phyloP scores from a whole-genome alignment of 2,797 vertebrate genomes.

The Chloroceryle amazona region DNA sequence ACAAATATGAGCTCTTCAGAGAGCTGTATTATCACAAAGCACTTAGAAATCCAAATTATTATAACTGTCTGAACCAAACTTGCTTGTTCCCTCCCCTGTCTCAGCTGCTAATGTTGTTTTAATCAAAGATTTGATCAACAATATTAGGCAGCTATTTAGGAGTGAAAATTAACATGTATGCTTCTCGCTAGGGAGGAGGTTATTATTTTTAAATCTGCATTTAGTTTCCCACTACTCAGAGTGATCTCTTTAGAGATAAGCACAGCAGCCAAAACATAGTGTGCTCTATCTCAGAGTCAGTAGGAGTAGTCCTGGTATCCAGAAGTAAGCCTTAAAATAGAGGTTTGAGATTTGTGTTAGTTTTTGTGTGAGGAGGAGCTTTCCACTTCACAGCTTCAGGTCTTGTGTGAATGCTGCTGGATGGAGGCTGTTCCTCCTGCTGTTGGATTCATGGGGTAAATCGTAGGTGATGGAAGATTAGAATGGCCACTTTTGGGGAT shows the following conservation, averaged over 20 bases:
- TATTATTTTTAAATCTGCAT: constrained; percentile 38
- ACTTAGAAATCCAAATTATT: constrained; percentile 41
- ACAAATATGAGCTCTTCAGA: constrained; percentile 46
- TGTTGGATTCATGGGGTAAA: not conserved
- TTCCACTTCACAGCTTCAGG: not conserved
- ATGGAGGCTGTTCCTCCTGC: not conserved
- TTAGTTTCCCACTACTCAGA: not conserved
- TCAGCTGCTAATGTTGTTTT: constrained; percentile 43
- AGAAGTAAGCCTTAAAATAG: not conserved
- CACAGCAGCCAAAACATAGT: not conserved
- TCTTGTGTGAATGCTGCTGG: accelerated
- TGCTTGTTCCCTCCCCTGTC: not conserved
- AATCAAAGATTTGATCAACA: constrained; percentile 62
- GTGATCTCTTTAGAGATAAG: not conserved
- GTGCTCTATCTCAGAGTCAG: not conserved
- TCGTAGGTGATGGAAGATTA: not conserved
- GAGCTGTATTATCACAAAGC: constrained; percentile 38
- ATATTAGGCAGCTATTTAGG: constrained; percentile 40
- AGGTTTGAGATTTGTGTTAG: not conserved
- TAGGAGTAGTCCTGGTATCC: not conserved
- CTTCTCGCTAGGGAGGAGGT: not conserved
- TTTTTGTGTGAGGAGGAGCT: not conserved
- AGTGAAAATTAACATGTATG: constrained; percentile 10
- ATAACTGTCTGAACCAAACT: not conserved
- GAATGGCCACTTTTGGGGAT: not conserved